These are phyloP conservation scores for Burhinus oedicnemus DNA, from an alignment of 2,113 vertebrate species.

Conservation along the genomic window DNA sequence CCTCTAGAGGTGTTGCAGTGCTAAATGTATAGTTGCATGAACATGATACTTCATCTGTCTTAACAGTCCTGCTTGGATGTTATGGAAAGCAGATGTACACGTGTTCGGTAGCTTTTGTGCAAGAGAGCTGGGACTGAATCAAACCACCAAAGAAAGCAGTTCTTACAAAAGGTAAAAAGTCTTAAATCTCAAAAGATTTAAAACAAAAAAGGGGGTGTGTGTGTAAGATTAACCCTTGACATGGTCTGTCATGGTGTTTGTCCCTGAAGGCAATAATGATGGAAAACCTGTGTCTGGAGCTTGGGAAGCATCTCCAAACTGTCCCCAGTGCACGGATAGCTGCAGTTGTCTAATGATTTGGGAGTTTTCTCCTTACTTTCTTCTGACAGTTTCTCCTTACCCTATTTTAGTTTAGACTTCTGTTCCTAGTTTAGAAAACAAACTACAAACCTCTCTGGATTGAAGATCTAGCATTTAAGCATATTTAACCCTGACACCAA, in stretches of 20 bases:
- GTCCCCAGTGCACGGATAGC: not conserved
- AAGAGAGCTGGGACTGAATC: not conserved
- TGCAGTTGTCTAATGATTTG: not conserved
- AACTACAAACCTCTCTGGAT: not conserved
- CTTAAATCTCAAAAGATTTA: not conserved
- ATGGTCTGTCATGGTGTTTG: not conserved
- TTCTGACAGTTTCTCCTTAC: not conserved
- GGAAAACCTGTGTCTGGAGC: not conserved
- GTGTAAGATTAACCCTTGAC: not conserved
- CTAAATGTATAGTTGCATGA: not conserved
- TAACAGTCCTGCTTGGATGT: not conserved
- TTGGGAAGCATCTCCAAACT: not conserved
- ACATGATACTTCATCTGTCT: not conserved
- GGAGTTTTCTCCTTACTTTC: not conserved
- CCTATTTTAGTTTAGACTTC: not conserved
- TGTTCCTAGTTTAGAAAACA: not conserved
- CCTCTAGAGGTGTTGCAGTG: not conserved
- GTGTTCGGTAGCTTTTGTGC: not conserved
- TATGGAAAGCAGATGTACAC: conserved; percentile 30
- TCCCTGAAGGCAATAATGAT: not conserved
- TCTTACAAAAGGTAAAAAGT: not conserved
- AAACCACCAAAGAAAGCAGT: not conserved
- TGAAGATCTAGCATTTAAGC: not conserved
- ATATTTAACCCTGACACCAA: not conserved
- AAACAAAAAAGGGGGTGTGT: not conserved